Evolutionary conservation across 2,888 invertebrate species (phyloP).

Genomic region (Callimorpha dominula): DNA sequence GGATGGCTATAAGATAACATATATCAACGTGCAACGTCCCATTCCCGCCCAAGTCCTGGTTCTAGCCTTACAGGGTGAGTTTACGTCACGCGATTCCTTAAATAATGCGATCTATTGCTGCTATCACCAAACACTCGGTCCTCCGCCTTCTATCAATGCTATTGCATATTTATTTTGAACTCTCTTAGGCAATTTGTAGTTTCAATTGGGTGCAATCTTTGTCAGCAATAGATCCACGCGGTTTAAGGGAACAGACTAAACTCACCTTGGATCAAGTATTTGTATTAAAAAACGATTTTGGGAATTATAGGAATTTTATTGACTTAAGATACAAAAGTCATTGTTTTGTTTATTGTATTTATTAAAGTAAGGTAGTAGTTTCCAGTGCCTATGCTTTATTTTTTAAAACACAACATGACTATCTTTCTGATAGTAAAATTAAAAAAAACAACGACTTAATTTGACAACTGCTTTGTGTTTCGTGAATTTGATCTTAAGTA

Average conservation of each 20-base stretch:
- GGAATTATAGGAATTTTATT: too few relatives aligned
- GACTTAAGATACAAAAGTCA: background rate
- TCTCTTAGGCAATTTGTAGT: background rate
- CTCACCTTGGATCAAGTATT: background rate
- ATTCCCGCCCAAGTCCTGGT: constrained; percentile 12
- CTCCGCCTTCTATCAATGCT: background rate
- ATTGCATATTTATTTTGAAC: background rate
- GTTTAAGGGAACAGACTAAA: constrained; percentile 11
- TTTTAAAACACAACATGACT: background rate
- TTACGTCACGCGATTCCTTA: constrained; percentile 9
- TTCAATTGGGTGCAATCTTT: background rate
- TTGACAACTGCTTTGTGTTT: background rate
- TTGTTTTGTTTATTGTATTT: background rate
- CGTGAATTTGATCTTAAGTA: background rate
- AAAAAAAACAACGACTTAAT: too few relatives aligned
- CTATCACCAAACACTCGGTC: background rate
- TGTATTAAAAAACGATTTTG: background rate
- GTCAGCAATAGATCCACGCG: constrained; percentile 8
- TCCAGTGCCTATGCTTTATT: background rate
- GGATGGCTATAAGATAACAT: constrained; percentile 7
- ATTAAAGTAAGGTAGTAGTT: background rate
- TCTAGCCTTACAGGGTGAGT: constrained; percentile 11
- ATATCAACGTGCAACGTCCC: background rate
- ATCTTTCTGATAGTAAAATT: too few relatives aligned
- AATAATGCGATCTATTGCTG: constrained; percentile 16